These are phyloP conservation scores for Epinotia nisella DNA, from an alignment of 2,888 invertebrate genomes.

Conservation along the genomic window DNA sequence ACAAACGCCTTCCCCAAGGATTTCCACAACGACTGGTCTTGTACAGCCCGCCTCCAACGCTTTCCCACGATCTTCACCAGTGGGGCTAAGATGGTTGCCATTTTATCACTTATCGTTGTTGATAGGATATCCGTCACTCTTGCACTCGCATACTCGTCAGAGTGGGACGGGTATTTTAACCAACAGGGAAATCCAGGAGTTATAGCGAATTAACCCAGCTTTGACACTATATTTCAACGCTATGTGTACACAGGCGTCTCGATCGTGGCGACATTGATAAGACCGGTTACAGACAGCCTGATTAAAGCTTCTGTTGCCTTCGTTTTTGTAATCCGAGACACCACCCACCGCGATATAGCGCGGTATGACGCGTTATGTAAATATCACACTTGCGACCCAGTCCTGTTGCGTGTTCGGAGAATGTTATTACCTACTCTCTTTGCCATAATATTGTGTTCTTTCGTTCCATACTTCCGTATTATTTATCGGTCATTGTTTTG, in stretches of 20 bases:
- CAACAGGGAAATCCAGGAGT: too few relatives aligned
- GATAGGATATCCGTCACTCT: too few relatives aligned
- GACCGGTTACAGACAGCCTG: background rate
- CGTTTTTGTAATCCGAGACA: conserved; percentile 22
- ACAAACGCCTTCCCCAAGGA: too few relatives aligned
- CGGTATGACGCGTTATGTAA: conserved; percentile 30
- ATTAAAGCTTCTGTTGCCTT: background rate
- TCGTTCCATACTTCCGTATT: background rate
- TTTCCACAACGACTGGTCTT: too few relatives aligned
- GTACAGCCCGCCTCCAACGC: too few relatives aligned
- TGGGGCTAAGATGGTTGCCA: too few relatives aligned
- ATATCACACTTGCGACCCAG: conserved; percentile 28
- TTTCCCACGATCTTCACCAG: too few relatives aligned
- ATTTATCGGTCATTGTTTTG: background rate
- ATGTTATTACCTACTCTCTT: conserved; percentile 1
- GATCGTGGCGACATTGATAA: background rate
- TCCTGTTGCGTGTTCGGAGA: conserved; percentile 10
- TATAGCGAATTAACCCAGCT: too few relatives aligned
- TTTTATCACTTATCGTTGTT: too few relatives aligned
- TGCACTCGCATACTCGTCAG: too few relatives aligned
- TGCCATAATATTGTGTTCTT: background rate
- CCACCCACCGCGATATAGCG: conserved; percentile 53
- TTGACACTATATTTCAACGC: background rate
- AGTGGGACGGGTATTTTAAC: too few relatives aligned
- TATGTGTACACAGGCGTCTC: background rate